Base-by-base conservation (phyloP, 2,797 vertebrate genomes). In the Molossus alvarezi region DNA sequence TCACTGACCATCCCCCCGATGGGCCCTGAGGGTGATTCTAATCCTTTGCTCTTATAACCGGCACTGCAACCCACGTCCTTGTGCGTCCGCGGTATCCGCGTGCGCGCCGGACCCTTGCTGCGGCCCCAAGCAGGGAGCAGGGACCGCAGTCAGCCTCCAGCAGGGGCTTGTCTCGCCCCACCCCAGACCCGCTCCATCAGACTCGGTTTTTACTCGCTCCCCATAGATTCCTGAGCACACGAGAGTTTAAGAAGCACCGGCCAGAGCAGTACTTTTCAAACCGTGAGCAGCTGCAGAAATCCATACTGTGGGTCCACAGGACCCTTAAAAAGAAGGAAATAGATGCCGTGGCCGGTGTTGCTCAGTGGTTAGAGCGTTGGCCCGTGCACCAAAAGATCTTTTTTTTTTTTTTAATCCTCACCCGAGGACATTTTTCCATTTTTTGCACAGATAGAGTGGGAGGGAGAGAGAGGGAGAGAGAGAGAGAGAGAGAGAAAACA, bases 21-120 rank as follows among this genome's bases (percentile, higher is more conserved):
- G 72, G 55, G 29, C 21, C 1, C 45, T 45, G 69, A 55, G 4
- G 25, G 23, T 25, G 51, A 29, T 9, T 53, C 13, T 3, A 5
- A 41, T 37, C 13, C 11, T 14, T 3, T 76, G 51, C 41, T 53
- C 51, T 76, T 12, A 37, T 25, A 9, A n/a, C 41, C 4, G 0
- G 4, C 29, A 41, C 57, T 0, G 1, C 6, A 0, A 0, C 0
- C 9, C 18, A 29, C 12, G 1, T n/a, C 73, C 37, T 18, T 1
- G n/a, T 4, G 23, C 8, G 1, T 9, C 62, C 2, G 23, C 13
- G 0, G 17, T 29, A 0, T 3, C 9, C 0, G 1, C 1, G 12
- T 5, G 62, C 11, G 17, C 2, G 3, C 55, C 37, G 9, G 71
- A 14, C 41, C 53, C 84, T 3, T 1, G 2, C 20, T 8, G 2